Percentiles rank a stretch among this genome's conserved stretches.
Conservation (phyloP, 2,888 invertebrate species). For the Cephonodes hylas region DNA sequence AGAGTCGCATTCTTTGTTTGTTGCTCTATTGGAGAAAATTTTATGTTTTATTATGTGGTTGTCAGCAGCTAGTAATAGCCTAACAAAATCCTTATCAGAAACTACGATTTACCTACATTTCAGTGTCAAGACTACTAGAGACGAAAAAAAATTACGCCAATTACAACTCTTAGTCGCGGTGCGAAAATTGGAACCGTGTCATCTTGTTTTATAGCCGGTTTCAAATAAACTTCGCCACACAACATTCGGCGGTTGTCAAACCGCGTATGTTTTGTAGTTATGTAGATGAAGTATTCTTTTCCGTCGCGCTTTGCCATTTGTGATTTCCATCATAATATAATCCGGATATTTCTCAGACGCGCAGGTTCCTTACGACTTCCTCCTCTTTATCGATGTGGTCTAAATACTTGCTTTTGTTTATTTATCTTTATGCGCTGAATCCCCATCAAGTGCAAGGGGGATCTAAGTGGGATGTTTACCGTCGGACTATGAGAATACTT, state of each 20-base stretch:
- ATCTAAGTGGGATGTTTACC: not conserved
- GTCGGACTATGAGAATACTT: not conserved
- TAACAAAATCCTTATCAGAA: too few species aligned
- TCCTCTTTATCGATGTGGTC: not conserved
- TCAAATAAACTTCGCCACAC: too few species aligned
- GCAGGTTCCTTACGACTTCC: slow-evolving; percentile 9
- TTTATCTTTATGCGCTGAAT: slow-evolving; percentile 3
- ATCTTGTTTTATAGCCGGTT: too few species aligned
- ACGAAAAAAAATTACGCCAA: too few species aligned
- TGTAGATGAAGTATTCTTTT: not conserved
- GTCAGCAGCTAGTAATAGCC: too few species aligned
- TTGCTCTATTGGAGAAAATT: not conserved
- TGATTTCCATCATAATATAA: slow-evolving; percentile 2
- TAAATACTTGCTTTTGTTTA: not conserved
- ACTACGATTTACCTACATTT: too few species aligned
- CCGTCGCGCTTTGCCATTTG: not conserved
- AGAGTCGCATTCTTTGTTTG: not conserved
- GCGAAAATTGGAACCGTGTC: too few species aligned
- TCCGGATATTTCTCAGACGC: slow-evolving; percentile 5
- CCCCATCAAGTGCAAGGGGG: not conserved
- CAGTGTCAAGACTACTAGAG: too few species aligned
- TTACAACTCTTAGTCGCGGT: too few species aligned
- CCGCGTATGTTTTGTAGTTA: not conserved
- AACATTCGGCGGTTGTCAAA: too few species aligned
- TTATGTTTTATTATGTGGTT: too few species aligned